Evolutionary conservation across 2,888 invertebrate species (phyloP).

Genomic region (Dasysyrphus tricinctus): DNA sequence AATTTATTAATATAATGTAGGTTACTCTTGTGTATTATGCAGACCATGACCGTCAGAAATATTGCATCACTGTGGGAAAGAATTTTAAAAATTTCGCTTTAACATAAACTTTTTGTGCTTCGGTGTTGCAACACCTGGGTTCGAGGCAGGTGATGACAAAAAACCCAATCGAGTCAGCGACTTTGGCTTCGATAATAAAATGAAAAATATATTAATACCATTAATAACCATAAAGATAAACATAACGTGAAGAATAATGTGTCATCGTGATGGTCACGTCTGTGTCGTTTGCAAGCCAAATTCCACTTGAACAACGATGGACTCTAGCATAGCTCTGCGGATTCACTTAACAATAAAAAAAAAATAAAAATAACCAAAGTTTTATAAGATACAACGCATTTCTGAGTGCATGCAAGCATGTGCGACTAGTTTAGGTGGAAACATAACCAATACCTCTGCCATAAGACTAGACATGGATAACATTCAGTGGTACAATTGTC

Average conservation of each 20-base stretch:
- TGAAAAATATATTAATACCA: conserved; percentile 2
- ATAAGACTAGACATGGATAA: not conserved
- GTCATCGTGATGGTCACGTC: conserved; percentile 74
- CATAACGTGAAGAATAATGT: conserved; percentile 69
- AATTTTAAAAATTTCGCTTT: conserved; percentile 58
- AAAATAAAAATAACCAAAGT: not conserved
- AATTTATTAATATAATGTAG: not conserved
- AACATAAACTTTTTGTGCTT: conserved; percentile 4
- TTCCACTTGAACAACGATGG: conserved; percentile 39
- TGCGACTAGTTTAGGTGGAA: conserved; percentile 60
- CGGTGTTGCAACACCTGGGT: conserved; percentile 49
- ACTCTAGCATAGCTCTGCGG: conserved; percentile 40
- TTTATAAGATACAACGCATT: conserved; percentile 4
- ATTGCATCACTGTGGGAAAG: conserved; percentile 37
- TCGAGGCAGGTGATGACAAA: conserved; percentile 45
- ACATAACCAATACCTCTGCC: not conserved
- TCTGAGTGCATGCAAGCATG: conserved; percentile 60
- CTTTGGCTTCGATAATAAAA: conserved; percentile 27
- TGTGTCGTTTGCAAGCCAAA: conserved; percentile 43
- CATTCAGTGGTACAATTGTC: conserved; percentile 57
- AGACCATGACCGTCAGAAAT: not conserved
- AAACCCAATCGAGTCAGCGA: too few relatives aligned
- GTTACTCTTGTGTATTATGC: not conserved
- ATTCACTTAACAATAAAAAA: conserved; percentile 7
- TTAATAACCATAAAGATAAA: conserved; percentile 68